Evolutionary conservation across 2,113 vertebrate species (phyloP).

Genomic region (Ciconia boyciana): DNA sequence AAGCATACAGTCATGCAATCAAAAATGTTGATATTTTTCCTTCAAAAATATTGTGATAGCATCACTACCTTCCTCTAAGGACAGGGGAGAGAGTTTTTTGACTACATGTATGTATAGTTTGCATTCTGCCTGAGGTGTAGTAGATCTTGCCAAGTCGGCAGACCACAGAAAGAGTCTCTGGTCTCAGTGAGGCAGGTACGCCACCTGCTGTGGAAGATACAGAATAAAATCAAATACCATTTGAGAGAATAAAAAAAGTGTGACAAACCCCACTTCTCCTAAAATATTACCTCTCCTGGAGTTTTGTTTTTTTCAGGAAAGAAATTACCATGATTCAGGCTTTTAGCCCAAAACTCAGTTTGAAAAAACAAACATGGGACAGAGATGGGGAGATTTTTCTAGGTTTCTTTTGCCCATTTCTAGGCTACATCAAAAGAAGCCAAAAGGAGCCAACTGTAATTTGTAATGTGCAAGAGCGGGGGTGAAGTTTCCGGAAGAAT

Average conservation of each 20-base stretch:
- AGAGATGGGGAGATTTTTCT: background rate
- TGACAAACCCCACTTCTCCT: background rate
- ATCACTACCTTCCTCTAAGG: background rate
- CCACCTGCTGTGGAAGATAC: slow-evolving; percentile 1
- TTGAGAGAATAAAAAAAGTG: background rate
- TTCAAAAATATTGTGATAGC: background rate
- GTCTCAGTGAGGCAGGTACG: background rate
- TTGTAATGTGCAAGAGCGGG: background rate
- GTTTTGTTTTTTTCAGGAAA: background rate
- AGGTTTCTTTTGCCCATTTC: background rate
- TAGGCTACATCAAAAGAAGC: background rate
- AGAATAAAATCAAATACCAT: background rate
- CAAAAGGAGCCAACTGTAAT: background rate
- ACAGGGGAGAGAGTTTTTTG: background rate
- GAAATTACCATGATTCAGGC: background rate
- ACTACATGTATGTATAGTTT: background rate
- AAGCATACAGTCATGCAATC: background rate
- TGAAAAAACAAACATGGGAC: background rate
- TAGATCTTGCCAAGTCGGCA: background rate
- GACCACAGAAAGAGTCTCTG: background rate
- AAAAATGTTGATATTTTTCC: background rate
- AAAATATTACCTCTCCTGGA: background rate
- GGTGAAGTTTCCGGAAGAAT: background rate
- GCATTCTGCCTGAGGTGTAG: background rate
- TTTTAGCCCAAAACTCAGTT: background rate